These are phyloP conservation scores for Stegana nigrithorax DNA, from an alignment of 2,888 invertebrate genomes.

Conservation along the genomic window DNA sequence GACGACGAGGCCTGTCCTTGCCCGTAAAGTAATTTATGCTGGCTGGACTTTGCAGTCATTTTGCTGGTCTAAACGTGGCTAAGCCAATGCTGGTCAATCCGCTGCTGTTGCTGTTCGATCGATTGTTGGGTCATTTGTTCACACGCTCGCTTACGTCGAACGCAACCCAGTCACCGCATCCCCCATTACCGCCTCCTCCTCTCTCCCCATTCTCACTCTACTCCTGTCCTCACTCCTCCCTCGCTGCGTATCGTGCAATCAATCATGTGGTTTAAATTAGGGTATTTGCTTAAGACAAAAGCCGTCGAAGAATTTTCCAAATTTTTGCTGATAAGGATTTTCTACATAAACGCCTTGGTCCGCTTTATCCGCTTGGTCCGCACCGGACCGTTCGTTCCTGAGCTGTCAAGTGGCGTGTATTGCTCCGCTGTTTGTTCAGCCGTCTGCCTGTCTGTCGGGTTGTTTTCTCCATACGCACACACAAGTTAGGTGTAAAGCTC, in stretches of 20 bases:
- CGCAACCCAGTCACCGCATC: too few species aligned
- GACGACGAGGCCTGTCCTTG: not conserved
- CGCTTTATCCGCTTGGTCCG: too few species aligned
- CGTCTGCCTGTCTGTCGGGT: not conserved
- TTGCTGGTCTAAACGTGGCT: conserved; percentile 4
- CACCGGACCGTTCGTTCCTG: not conserved
- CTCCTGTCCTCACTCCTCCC: not conserved
- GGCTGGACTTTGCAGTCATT: not conserved
- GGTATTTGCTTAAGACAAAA: conserved; percentile 54
- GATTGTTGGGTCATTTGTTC: too few species aligned
- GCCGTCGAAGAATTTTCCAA: conserved; percentile 45
- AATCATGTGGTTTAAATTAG: conserved; percentile 59
- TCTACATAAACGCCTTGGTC: conserved; percentile 31
- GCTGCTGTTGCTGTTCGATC: too few species aligned
- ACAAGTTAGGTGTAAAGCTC: too few species aligned
- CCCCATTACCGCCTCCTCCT: not conserved
- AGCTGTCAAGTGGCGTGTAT: not conserved
- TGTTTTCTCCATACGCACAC: not conserved
- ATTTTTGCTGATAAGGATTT: conserved; percentile 37
- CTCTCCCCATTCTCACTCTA: not conserved
- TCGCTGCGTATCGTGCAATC: conserved; percentile 36
- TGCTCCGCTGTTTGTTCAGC: not conserved
- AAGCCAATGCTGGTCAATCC: not conserved
- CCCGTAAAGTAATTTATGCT: conserved; percentile 1
- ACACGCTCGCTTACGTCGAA: too few species aligned